Conservation (phyloP, 2,113 vertebrate genomes). For the Galemys pyrenaicus region DNA sequence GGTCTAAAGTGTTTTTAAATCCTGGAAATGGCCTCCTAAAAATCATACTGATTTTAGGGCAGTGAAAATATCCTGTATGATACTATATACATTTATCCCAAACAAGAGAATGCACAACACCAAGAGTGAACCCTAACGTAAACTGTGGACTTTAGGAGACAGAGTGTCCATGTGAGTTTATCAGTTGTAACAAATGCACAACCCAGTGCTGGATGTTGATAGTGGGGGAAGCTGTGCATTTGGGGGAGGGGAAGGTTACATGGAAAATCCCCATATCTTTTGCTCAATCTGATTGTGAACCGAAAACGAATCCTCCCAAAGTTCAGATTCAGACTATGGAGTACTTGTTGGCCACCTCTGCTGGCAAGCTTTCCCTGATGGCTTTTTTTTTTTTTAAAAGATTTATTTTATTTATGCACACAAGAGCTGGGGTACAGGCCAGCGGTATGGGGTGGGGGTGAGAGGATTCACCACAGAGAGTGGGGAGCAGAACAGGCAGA, state of each 20-base stretch:
- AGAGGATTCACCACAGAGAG: too few species aligned
- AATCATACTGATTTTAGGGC: neutral
- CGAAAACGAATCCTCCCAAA: neutral
- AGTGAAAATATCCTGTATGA: neutral
- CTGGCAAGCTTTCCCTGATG: neutral
- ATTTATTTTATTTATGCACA: too few species aligned
- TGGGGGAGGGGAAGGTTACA: neutral
- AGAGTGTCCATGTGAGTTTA: neutral
- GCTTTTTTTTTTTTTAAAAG: too few species aligned
- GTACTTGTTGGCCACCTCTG: neutral
- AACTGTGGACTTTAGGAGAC: neutral
- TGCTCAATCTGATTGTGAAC: neutral
- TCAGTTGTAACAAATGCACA: fast-evolving
- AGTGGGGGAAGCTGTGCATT: neutral
- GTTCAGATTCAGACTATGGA: neutral
- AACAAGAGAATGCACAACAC: neutral
- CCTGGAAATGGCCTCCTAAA: neutral
- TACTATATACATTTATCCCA: neutral
- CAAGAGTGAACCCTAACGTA: neutral
- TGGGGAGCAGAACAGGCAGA: too few species aligned
- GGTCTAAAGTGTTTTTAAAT: neutral
- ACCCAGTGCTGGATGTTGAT: neutral
- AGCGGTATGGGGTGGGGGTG: too few species aligned
- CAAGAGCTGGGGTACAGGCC: too few species aligned
- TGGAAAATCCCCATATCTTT: neutral